Evolutionary conservation across 2,888 invertebrate genomes (phyloP).

Genomic region (Diarsia mendica): DNA sequence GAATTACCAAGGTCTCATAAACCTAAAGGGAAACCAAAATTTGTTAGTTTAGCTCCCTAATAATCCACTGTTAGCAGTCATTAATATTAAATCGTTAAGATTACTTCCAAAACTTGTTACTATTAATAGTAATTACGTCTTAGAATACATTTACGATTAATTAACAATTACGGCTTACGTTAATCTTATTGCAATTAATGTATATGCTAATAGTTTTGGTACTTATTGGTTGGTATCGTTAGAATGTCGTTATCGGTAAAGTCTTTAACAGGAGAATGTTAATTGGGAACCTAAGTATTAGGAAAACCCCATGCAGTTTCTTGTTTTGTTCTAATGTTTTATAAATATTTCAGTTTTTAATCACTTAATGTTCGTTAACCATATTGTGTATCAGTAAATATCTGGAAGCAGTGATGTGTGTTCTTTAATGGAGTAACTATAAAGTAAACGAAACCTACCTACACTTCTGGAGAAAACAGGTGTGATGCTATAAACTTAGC

Average conservation of each 20-base stretch:
- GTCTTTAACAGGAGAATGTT: not conserved
- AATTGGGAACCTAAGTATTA: not conserved
- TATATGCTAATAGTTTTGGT: slow-evolving; percentile 17
- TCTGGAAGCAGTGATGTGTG: not conserved
- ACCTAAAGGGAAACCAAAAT: slow-evolving; percentile 11
- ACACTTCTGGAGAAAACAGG: not conserved
- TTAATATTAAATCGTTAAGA: slow-evolving; percentile 49
- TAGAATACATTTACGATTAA: slow-evolving; percentile 34
- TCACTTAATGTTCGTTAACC: not conserved
- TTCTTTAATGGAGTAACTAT: not conserved
- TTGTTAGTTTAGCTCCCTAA: slow-evolving; percentile 9
- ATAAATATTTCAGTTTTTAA: not conserved
- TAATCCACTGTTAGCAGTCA: slow-evolving; percentile 33
- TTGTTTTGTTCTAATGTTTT: not conserved
- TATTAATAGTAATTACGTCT: slow-evolving; percentile 42
- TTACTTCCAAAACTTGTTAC: slow-evolving; percentile 39
- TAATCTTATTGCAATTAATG: slow-evolving; percentile 44
- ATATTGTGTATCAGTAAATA: not conserved
- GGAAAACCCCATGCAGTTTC: not conserved
- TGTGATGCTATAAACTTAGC: not conserved
- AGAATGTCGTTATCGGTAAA: slow-evolving; percentile 1
- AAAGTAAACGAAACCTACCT: not conserved
- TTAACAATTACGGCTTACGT: slow-evolving; percentile 31
- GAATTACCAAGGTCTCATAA: not conserved
- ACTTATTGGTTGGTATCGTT: not conserved